Evolutionary conservation across 2,797 vertebrate genomes (phyloP).

Genomic region (Stomatorhinus walkeri): DNA sequence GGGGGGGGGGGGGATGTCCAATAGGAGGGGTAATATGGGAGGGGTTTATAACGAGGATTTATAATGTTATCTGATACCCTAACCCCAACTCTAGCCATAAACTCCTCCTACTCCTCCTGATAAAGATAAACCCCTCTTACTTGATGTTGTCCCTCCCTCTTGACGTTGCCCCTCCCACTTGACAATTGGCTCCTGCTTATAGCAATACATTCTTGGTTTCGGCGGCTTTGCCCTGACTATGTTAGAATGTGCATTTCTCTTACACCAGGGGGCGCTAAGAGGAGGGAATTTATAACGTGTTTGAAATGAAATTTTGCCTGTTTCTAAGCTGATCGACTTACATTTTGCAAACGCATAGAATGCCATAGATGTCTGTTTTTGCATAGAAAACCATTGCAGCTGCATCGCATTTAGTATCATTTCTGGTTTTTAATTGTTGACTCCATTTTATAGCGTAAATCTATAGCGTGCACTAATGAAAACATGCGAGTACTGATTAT

Average conservation of each 20-base stretch:
- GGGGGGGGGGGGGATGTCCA: background rate
- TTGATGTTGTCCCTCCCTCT: background rate
- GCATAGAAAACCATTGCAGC: background rate
- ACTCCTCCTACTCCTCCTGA: background rate
- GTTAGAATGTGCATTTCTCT: background rate
- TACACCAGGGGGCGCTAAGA: conserved; percentile 8
- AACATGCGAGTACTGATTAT: background rate
- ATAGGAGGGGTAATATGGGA: background rate
- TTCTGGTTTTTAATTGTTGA: background rate
- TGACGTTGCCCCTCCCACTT: background rate
- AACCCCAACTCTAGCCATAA: background rate
- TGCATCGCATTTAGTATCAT: background rate
- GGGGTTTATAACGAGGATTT: background rate
- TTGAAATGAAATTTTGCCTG: background rate
- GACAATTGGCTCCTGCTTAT: background rate
- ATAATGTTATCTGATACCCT: background rate
- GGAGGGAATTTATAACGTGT: background rate
- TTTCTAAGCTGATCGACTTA: background rate
- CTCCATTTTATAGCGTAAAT: background rate
- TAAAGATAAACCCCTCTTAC: background rate
- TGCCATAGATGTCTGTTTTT: background rate
- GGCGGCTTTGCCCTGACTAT: background rate
- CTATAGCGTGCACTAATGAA: background rate
- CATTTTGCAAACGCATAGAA: background rate
- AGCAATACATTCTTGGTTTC: background rate